Evolutionary conservation across 1,140 invertebrate species (phyloP).

Genomic region (Thaumetopoea pityocampa): DNA sequence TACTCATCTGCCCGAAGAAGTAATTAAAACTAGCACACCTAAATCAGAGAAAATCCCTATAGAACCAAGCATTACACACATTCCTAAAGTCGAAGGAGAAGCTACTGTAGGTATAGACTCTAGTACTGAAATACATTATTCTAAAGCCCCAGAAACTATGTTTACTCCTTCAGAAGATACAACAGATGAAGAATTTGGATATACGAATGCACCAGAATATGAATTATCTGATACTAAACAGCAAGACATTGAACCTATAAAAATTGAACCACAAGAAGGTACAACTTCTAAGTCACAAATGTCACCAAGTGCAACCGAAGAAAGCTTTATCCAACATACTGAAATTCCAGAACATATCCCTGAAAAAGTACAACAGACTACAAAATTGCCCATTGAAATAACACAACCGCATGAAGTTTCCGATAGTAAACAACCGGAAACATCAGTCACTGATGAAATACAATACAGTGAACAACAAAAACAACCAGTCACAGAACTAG

Average conservation of each 20-base stretch:
- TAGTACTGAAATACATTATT: background rate
- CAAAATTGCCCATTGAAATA: no score
- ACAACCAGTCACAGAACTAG: background rate
- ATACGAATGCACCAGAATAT: background rate
- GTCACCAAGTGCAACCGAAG: no score
- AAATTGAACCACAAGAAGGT: constrained; percentile 3
- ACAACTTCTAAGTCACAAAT: no score
- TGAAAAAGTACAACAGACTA: no score
- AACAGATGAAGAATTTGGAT: background rate
- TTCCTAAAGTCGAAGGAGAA: background rate
- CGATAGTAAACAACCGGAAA: no score
- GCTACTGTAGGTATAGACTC: background rate
- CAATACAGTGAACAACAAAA: no score
- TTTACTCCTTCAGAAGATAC: background rate
- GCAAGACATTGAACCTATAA: background rate
- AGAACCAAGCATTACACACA: background rate
- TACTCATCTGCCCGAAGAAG: no score
- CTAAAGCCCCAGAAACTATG: background rate
- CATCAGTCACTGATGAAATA: no score
- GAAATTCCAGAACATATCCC: no score
- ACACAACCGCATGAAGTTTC: no score
- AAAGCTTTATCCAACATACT: no score
- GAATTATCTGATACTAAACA: background rate
- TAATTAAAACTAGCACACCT: background rate
- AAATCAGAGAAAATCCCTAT: background rate